Conservation (phyloP, 2,888 invertebrate genomes). For the Andrena haemorrhoa region DNA sequence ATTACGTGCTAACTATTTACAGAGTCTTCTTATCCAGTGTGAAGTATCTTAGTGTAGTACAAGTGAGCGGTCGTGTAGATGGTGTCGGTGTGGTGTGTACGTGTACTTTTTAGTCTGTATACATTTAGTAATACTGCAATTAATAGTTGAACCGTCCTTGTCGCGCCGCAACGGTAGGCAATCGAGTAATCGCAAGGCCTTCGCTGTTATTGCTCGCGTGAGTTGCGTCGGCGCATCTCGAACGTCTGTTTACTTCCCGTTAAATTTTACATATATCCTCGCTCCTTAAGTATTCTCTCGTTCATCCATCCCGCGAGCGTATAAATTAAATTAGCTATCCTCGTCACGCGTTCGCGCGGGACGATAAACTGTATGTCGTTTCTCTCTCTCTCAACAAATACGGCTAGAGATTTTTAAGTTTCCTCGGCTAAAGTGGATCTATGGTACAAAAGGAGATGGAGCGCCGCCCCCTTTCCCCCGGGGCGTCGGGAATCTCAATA, state of each 20-base stretch:
- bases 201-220: constrained; percentile 75
- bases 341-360: constrained; percentile 24
- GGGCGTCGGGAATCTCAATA: constrained; percentile 45
- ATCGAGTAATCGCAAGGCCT: constrained; percentile 69
- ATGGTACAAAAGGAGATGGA: constrained; percentile 60
- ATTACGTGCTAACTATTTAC: constrained; percentile 82
- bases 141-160: constrained; percentile 80
- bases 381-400: constrained; percentile 42
- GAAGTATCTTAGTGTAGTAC: constrained; percentile 59
- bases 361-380: constrained; percentile 21
- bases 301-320: constrained; percentile 40
- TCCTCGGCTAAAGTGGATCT: constrained; percentile 58
- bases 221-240: constrained; percentile 33
- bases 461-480: constrained; percentile 33
- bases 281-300: constrained; percentile 43
- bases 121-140: constrained; percentile 84
- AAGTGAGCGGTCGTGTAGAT: constrained; percentile 64
- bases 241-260: constrained; percentile 33
- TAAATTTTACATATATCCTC: constrained; percentile 31
- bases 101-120: constrained; percentile 76
- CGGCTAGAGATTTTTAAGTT: constrained; percentile 48
- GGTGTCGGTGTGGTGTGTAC: constrained; percentile 59
- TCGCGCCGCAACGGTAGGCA: constrained; percentile 73
- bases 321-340: constrained; percentile 64
- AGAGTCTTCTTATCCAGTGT: constrained; percentile 78